These are phyloP conservation scores for Plusia festucae DNA, from an alignment of 2,888 invertebrate species.

Conservation along the genomic window DNA sequence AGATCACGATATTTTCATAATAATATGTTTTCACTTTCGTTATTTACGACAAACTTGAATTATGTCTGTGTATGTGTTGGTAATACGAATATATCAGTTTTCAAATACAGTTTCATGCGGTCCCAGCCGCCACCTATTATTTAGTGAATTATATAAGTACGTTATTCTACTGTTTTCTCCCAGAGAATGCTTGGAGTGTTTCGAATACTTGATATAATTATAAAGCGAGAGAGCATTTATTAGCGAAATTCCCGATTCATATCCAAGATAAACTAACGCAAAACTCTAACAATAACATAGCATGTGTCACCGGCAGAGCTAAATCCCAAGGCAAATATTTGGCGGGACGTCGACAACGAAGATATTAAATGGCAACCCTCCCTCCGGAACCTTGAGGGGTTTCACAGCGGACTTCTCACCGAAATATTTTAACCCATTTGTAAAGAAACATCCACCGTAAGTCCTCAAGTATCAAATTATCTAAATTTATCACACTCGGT, in stretches of 20 bases:
- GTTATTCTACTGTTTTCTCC: conserved; percentile 20
- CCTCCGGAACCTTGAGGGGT: conserved; percentile 68
- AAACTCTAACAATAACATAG: conserved; percentile 57
- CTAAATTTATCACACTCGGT: background rate
- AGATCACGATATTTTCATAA: too few relatives aligned
- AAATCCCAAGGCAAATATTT: conserved; percentile 77
- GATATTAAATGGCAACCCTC: conserved; percentile 59
- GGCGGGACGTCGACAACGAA: conserved; percentile 66
- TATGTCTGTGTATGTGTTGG: too few relatives aligned
- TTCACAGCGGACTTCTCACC: conserved; percentile 61
- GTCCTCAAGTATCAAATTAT: conserved; percentile 21
- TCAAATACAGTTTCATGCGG: background rate
- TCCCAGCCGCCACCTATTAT: background rate
- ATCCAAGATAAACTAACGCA: conserved; percentile 22
- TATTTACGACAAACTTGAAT: too few relatives aligned
- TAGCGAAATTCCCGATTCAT: conserved; percentile 26
- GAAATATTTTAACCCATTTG: conserved; percentile 69
- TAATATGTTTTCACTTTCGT: background rate
- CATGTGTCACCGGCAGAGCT: conserved; percentile 64
- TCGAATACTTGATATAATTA: conserved; percentile 33
- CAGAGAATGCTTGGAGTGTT: conserved; percentile 15
- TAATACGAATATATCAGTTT: background rate
- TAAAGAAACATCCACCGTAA: conserved; percentile 66
- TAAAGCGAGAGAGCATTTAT: conserved; percentile 21
- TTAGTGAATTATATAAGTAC: background rate